Conservation (phyloP, 2,888 invertebrate genomes). For the Tethea ocularis region DNA sequence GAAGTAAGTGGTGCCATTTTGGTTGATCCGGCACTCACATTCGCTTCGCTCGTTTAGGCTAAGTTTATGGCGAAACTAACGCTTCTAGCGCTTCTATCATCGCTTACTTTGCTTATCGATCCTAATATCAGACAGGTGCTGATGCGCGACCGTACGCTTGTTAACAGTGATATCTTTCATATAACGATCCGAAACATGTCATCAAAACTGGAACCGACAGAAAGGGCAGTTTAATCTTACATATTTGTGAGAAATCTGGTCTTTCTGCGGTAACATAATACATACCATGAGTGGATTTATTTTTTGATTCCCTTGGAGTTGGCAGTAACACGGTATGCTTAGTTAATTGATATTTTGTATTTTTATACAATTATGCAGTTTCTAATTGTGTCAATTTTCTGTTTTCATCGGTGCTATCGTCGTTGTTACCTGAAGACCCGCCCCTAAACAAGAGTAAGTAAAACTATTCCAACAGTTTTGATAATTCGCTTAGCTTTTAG, state of each 20-base stretch:
- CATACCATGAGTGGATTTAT: slow-evolving; percentile 14
- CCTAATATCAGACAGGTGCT: slow-evolving; percentile 52
- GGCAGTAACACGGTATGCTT: slow-evolving; percentile 58
- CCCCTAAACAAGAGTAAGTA: slow-evolving; percentile 88
- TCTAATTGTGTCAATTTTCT: slow-evolving; percentile 68
- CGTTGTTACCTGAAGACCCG: slow-evolving; percentile 83
- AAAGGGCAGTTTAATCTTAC: slow-evolving; percentile 45
- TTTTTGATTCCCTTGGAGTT: slow-evolving; percentile 32
- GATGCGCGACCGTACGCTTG: slow-evolving; percentile 51
- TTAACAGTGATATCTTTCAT: slow-evolving; percentile 53
- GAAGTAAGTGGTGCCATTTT: slow-evolving; percentile 84
- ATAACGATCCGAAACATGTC: slow-evolving; percentile 42
- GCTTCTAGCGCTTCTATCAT: slow-evolving; percentile 72
- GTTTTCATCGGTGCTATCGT: slow-evolving; percentile 68
- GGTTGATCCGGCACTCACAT: slow-evolving; percentile 78
- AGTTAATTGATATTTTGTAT: slow-evolving; percentile 12
- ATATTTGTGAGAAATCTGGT: slow-evolving; percentile 52
- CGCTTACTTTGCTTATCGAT: slow-evolving; percentile 74
- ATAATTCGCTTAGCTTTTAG: slow-evolving; percentile 70
- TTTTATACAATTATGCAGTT: slow-evolving; percentile 36
- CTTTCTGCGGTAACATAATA: slow-evolving; percentile 40
- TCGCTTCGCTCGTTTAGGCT: slow-evolving; percentile 76
- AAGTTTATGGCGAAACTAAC: slow-evolving; percentile 68
- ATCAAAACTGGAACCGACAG: slow-evolving; percentile 33
- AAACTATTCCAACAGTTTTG: slow-evolving; percentile 37